A percentile compares a stretch with the other conserved stretches of the same genome.
Evolutionary conservation across 2,797 vertebrate genomes (phyloP).

Genomic region (Ctenopoma kingsleyae): DNA sequence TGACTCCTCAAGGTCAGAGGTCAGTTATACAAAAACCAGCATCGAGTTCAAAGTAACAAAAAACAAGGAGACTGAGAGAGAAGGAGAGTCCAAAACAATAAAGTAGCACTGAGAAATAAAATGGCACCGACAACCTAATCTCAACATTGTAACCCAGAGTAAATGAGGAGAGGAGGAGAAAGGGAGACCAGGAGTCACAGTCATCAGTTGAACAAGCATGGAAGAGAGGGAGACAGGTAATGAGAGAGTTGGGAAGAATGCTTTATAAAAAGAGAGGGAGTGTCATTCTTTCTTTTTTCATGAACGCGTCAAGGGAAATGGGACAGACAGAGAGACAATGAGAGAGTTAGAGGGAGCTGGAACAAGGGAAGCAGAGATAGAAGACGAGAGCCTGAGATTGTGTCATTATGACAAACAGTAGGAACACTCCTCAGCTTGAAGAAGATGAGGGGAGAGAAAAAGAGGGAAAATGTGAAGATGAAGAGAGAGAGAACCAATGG

Average conservation of each 20-base stretch:
- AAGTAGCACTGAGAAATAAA: conserved; percentile 73
- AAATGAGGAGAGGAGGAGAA: conserved; percentile 73
- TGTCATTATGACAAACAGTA: conserved; percentile 84
- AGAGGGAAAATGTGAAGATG: conserved; percentile 37
- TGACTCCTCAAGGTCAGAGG: conserved; percentile 71
- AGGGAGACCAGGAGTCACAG: conserved; percentile 52
- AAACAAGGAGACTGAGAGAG: conserved; percentile 32
- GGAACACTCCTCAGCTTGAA: conserved; percentile 66
- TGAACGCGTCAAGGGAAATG: conserved; percentile 66
- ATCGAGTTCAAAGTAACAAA: conserved; percentile 53
- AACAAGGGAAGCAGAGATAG: conserved; percentile 62
- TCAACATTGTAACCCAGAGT: conserved; percentile 74
- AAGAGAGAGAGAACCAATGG: conserved; percentile 43
- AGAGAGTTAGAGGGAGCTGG: conserved; percentile 45
- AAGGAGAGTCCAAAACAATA: conserved; percentile 75
- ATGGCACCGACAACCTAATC: conserved; percentile 82
- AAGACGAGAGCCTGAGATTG: conserved; percentile 73
- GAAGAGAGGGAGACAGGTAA: conserved; percentile 50
- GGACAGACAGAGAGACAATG: conserved; percentile 60
- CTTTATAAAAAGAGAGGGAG: conserved; percentile 44
- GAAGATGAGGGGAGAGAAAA: conserved; percentile 63
- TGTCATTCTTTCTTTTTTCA: conserved; percentile 61
- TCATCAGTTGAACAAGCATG: conserved; percentile 47
- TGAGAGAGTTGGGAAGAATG: conserved; percentile 63
- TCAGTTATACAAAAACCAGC: conserved; percentile 61